phyloP scores from a whole-genome alignment of 2,888 invertebrate species.

The Cyclophora punctaria region DNA sequence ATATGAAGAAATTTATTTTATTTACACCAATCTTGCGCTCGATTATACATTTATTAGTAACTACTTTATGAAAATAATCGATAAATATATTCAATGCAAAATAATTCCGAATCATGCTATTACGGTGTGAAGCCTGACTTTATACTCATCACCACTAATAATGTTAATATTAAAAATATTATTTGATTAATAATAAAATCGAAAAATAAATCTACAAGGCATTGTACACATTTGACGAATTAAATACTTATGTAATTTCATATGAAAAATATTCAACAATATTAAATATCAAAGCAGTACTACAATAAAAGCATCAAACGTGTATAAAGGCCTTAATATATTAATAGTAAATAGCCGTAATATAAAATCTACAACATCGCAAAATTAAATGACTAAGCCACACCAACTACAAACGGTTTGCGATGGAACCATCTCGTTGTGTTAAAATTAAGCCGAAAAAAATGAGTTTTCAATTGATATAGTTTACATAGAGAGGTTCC shows the following conservation, averaged over 20 bases:
- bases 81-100: conserved; percentile 41
- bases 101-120: conserved; percentile 51
- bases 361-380: conserved; percentile 23
- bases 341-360: conserved; percentile 18
- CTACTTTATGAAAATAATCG: conserved; percentile 45
- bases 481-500: conserved; percentile 24
- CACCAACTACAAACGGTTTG: conserved; percentile 49
- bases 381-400: conserved; percentile 52
- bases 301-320: conserved; percentile 40
- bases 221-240: conserved; percentile 41
- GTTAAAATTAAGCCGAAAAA: conserved; percentile 9
- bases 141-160: conserved; percentile 14
- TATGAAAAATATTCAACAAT: conserved; percentile 2
- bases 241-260: not conserved
- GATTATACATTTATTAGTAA: conserved; percentile 41
- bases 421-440: conserved; percentile 39
- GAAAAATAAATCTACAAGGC: conserved; percentile 21
- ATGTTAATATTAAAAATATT: conserved; percentile 19
- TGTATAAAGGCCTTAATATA: conserved; percentile 15
- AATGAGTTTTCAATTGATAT: conserved; percentile 4
- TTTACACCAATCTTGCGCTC: conserved; percentile 48
- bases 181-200: conserved; percentile 22
- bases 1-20: conserved; percentile 6
- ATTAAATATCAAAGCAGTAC: conserved; percentile 13
- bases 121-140: conserved; percentile 29